Evolutionary conservation across 2,888 invertebrate species (phyloP).

Genomic region (Cantharis lateralis): DNA sequence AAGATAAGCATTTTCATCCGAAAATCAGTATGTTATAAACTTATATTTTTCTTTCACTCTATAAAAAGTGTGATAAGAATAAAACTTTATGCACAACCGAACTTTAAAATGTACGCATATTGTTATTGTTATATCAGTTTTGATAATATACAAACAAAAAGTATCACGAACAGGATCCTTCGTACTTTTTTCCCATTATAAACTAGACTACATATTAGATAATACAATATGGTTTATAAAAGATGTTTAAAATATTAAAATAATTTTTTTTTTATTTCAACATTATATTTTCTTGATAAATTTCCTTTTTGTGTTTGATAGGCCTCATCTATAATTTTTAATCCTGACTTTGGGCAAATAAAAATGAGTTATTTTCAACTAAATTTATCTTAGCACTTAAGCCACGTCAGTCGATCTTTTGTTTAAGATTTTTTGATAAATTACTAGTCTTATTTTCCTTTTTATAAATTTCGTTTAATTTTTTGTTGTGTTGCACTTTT

Average conservation of each 20-base stretch:
- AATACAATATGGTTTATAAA: neutral
- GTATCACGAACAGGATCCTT: neutral
- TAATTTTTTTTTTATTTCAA: neutral
- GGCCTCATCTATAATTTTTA: neutral
- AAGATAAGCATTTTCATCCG: conserved; percentile 25
- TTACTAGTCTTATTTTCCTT: neutral
- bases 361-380: neutral
- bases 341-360: neutral
- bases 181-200: neutral
- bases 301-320: neutral
- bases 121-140: conserved; percentile 9
- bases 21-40: conserved; percentile 23
- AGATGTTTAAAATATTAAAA: neutral
- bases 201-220: neutral
- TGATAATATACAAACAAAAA: neutral
- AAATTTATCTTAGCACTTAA: conserved; percentile 3
- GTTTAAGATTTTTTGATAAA: conserved; percentile 3
- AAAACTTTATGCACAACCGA: conserved; percentile 20
- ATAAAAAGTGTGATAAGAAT: conserved; percentile 22
- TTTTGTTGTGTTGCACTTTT: neutral
- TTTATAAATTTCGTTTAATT: neutral
- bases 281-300: neutral
- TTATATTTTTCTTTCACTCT: conserved; percentile 11
- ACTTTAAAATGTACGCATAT: neutral
- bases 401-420: conserved; percentile 1